Base-by-base conservation (phyloP, 2,113 vertebrate genomes). In the Carassius carassius region DNA sequence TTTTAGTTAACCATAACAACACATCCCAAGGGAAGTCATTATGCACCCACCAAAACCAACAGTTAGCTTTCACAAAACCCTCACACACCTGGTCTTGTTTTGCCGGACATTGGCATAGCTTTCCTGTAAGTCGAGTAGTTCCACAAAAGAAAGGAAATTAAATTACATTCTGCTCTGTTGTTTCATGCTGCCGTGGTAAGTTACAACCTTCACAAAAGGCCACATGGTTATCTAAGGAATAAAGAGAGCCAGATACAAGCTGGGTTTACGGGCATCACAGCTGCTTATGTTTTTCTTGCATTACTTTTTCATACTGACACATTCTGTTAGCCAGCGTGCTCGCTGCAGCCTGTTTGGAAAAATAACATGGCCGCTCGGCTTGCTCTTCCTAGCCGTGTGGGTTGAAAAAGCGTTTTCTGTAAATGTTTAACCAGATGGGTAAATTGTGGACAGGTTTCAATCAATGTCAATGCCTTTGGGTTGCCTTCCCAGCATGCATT, bases 371-470 rank as follows among this genome's bases (percentile, higher is more conserved):
- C 78, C 12, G 63, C 41, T n/a, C 58, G 41, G n/a, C 82, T 62
- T 82, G 29, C 58, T 47, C 25, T 49, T 54, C 69, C 35, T 62
- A 73, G 51, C 17, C 44, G 12, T 60, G 65, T 25, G 67, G 54
- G 76, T 41, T 73, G 65, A 72, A 73, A 41, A 67, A 84, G 75
- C 47, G 1, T 56, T 84, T 78, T 84, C 44, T 79, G 67, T 86
- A 75, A 87, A 86, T 84, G 86, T 84, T 89, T 89, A 85, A 87
- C 83, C 80, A 17, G 60, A 79, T 77, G 83, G 76, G 85, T 81
- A 84, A 84, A 88, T 83, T 76, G 78, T 73, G 67, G 70, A 83
- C 74, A 82, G 60, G 78, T 80, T 86, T 86, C 82, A 84, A 73
- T 87, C 83, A 56, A 82, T 89, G 72, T 69, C 82, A 82, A 19